A percentile compares a stretch with the other conserved stretches of the same genome.
Conservation (phyloP, 2,113 vertebrate genomes). For the Mixornis gularis region DNA sequence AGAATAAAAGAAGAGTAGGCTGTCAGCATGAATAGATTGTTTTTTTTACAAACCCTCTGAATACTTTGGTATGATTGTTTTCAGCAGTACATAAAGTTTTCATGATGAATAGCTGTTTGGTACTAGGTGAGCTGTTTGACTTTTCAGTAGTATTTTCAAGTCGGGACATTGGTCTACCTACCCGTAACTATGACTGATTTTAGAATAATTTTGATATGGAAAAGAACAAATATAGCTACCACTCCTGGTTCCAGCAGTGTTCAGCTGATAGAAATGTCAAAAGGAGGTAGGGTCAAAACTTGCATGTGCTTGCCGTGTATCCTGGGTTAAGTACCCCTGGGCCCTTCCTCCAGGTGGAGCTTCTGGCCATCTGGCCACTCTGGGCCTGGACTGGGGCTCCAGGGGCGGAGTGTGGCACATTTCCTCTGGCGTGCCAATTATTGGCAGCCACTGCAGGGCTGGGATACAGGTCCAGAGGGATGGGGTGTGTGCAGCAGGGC, state of each 20-base stretch:
- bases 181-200: neutral
- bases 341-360: neutral
- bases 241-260: neutral
- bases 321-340: neutral
- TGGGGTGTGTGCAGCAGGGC: neutral
- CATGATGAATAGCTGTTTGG: neutral
- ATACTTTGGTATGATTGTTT: neutral
- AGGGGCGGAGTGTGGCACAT: neutral
- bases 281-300: neutral
- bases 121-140: neutral
- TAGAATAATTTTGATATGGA: neutral
- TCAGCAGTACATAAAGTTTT: neutral
- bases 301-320: neutral
- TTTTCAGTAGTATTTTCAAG: neutral
- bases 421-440: neutral
- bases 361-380: neutral
- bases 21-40: accelerated
- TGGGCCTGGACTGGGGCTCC: neutral
- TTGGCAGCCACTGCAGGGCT: neutral
- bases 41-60: neutral
- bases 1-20: neutral
- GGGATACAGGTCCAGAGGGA: neutral
- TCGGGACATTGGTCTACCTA: neutral
- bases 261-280: neutral
- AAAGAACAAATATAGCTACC: neutral